Percentiles rank a stretch among this genome's conserved stretches.
These are phyloP conservation scores for Drosophila basisetae DNA, from an alignment of 2,888 invertebrate genomes.

Conservation along the genomic window DNA sequence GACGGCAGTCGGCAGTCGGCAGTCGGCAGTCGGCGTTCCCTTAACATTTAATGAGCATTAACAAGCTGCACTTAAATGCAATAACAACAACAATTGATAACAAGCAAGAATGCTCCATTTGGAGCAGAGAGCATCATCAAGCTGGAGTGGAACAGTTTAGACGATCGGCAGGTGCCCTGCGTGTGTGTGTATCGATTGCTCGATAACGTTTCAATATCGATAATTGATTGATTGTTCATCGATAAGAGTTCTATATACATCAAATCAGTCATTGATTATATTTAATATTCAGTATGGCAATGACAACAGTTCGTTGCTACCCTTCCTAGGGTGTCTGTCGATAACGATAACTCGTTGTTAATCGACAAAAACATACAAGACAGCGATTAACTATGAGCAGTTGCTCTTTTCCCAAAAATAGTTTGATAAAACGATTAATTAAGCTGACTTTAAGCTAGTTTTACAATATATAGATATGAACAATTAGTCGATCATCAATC, in stretches of 20 bases:
- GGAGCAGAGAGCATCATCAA: slow-evolving; percentile 34
- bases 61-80: slow-evolving; percentile 81
- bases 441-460: neutral
- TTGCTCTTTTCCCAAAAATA: neutral
- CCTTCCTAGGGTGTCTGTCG: neutral
- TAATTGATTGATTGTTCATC: neutral
- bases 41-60: slow-evolving; percentile 82
- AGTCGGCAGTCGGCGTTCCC: slow-evolving; percentile 55
- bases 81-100: slow-evolving; percentile 82
- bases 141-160: slow-evolving; percentile 25
- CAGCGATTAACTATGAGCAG: neutral
- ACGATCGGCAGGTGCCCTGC: slow-evolving; percentile 45
- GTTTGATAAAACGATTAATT: neutral
- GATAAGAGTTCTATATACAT: neutral
- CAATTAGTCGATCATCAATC: neutral
- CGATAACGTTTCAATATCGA: neutral
- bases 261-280: neutral
- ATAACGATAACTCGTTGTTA: neutral
- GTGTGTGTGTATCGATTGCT: neutral
- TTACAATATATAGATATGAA: neutral
- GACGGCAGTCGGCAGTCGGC: slow-evolving; percentile 23
- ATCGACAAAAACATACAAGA: neutral
- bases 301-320: neutral
- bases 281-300: neutral
- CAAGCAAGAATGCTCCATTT: slow-evolving; percentile 72